Base-by-base conservation (phyloP, 2,888 invertebrate genomes). In the Tenthredo scrophulariae region DNA sequence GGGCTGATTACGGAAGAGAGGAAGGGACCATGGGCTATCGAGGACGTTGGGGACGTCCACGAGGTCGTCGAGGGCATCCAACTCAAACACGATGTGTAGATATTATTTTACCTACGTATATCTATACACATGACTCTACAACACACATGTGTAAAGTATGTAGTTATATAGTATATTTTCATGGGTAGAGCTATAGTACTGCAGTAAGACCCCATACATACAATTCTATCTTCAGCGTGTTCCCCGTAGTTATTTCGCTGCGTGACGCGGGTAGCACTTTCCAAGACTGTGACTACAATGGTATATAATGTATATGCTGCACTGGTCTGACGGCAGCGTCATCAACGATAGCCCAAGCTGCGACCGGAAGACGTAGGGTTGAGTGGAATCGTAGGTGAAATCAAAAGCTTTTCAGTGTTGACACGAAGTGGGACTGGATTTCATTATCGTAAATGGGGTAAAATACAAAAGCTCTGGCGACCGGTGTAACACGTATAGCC, bases 341-440 rank as follows among this genome's bases (percentile, higher is more conserved):
- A 77, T 54, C 77, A 54, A 77, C 80, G 80, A 80, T 62, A 62
- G 62, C 80, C 54, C 58, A 80, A 58, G 80, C 33, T 62, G 83
- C n/a, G 29, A 67, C 43, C 50, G 50, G n/a, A 77, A 77, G 77
- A 77, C 67, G 15, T 40, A 40, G 46, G 43, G 43, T 43, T 67
- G 83, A 83, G 83, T 70, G 83, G 67, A 67, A 70, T 70, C 54
- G 83, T 83, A 83, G 10, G 83, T 50, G 67, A 70, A 83, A 83
- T 83, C 83, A 83, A 83, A 67, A 83, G 83, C 83, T 83, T 83
- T 83, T 70, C 83, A 83, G 67, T 83, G 83, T 83, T 67, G 83
- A 83, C 83, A 46, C 83, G 83, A 50, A 83, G 46, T 70, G 67
- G 83, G 46, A 50, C 67, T 70, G 46, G 83, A 83, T 83, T 83